phyloP scores from a whole-genome alignment of 1,140 invertebrate species.

The Piezodorus guildinii region DNA sequence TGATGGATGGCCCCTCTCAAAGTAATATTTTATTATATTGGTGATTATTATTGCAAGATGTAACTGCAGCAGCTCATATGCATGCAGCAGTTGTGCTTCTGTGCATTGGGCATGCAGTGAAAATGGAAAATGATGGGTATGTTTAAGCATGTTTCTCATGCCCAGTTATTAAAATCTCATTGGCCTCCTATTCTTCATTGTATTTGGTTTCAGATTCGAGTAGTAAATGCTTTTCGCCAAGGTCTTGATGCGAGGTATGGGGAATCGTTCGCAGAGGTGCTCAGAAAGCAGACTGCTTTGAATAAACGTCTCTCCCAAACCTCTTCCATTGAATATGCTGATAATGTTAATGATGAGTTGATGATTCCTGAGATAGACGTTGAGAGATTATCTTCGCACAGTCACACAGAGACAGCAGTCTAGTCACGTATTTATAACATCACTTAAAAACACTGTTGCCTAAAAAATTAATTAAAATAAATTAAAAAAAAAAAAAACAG shows the following conservation, averaged over 20 bases:
- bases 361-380: conserved; percentile 81
- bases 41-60: conserved; percentile 9
- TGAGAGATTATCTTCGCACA: conserved; percentile 78
- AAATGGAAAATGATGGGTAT: conserved; percentile 18
- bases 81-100: conserved; percentile 15
- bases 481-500: conserved; percentile 15
- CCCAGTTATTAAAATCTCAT: conserved; percentile 5
- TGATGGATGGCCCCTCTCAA: conserved; percentile 15
- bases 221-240: conserved; percentile 98
- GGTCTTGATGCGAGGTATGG: conserved; percentile 88
- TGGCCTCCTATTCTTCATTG: conserved; percentile 24
- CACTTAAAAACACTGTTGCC: conserved; percentile 19
- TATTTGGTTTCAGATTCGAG: conserved; percentile 69
- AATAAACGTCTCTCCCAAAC: conserved; percentile 80
- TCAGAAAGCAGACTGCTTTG: conserved; percentile 80
- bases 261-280: conserved; percentile 80
- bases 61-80: conserved; percentile 21
- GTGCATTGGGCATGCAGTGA: conserved; percentile 15
- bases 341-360: conserved; percentile 74
- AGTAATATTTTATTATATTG: conserved; percentile 2
- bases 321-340: conserved; percentile 83
- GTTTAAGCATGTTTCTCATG: conserved; percentile 20
- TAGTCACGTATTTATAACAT: conserved; percentile 37
- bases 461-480: conserved; percentile 7
- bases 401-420: conserved; percentile 85